Evolutionary conservation across 2,797 vertebrate genomes (phyloP).

Genomic region (Eulemur albifrons): DNA sequence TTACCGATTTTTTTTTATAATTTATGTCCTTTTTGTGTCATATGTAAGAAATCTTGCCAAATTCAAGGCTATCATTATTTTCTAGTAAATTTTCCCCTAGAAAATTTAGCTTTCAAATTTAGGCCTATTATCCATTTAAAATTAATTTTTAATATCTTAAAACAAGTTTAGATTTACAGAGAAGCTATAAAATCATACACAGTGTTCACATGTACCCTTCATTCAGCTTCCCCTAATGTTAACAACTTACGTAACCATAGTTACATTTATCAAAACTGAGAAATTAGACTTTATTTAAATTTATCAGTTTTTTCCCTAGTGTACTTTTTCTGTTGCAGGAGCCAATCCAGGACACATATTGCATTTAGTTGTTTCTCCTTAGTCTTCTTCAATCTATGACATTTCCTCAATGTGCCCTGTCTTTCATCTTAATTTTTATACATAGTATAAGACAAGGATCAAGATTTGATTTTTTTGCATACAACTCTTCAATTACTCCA

Average conservation of each 20-base stretch:
- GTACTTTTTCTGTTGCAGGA: background rate
- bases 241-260: background rate
- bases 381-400: too few relatives aligned
- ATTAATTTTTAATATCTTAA: background rate
- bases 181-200: background rate
- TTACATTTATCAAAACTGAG: background rate
- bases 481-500: background rate
- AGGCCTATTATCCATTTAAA: background rate
- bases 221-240: background rate
- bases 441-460: background rate
- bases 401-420: background rate
- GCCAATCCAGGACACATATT: background rate
- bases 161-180: background rate
- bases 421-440: background rate
- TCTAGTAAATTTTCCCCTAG: background rate
- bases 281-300: background rate
- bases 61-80: background rate
- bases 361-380: too few relatives aligned
- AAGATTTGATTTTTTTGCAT: background rate
- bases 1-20: background rate
- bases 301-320: background rate
- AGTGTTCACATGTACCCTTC: background rate
- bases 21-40: background rate
- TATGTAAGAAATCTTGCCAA: background rate
- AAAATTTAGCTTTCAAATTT: background rate